Evolutionary conservation across 2,888 invertebrate genomes (phyloP), one percentile per base, ranked within the genome.

Genomic region (Caenorhabditis sp.): DNA sequence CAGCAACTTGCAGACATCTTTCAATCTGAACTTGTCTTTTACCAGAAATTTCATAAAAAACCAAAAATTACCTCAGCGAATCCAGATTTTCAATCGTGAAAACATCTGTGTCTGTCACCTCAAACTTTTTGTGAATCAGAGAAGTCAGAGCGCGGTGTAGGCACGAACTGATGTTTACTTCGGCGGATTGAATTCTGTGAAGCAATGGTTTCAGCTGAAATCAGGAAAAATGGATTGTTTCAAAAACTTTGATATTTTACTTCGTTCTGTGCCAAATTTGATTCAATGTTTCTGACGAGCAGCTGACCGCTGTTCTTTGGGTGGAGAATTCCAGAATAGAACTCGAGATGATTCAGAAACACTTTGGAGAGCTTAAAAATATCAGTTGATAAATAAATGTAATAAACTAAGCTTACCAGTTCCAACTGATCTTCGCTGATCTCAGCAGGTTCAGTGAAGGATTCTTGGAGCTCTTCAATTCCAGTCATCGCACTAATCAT

Each of bases 331-430:
- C 18, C 61, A n/a, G 40, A 50, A 53, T 51, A 76, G 61, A 76
- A 76, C 9, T 76, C 76, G 20, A 76, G 8, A 35, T 76, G 76
- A 24, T 76, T 76, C n/a, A 53, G 6, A 15, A 53, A 76, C 6
- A 76, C 35, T 47, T 44, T 55, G 2, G 76, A 67, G 22, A 76
- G 67, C 70, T 69, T 50, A 50, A 68, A 22, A 24, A 28, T 13
- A 32, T 9, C 5, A 32, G 40, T 40, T 40, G n/a, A n/a, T n/a
- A n/a, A n/a, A n/a, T n/a, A n/a, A n/a, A n/a, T n/a, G n/a, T n/a
- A n/a, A n/a, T n/a, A n/a, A n/a, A n/a, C n/a, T n/a, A n/a, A 18
- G 26, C 15, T 47, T n/a, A 69, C 69, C n/a, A 68, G 13, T 8
- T 68, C 47, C 4, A 76, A 13, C 28, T 76, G 53, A 32, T 68